Evolutionary conservation across 2,888 invertebrate species (phyloP), one percentile per base, ranked within the genome.

Genomic region (Cyaniris semiargus): DNA sequence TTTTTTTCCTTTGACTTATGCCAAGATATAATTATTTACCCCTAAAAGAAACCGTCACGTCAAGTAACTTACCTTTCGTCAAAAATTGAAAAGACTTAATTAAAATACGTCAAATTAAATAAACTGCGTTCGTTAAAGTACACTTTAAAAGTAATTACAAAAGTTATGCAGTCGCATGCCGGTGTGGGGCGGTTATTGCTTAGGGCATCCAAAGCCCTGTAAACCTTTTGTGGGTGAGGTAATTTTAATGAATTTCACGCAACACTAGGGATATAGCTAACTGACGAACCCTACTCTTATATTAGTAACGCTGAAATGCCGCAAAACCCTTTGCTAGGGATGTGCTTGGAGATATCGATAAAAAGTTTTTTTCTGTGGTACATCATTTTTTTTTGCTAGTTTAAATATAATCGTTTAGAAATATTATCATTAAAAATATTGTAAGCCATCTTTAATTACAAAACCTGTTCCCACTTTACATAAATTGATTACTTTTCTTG

Each of bases 191-290:
- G 79, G 80, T 83, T 85, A 79, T 79, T 78, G 81, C 79, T 79
- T 79, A 79, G 80, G 80, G 79, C 78, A 77, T 76, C 79, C 77
- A 80, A 72, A 76, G 77, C 79, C 79, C 21, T 79, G 78, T 78
- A 79, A 80, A 80, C 80, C 81, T 80, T 81, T 80, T 81, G 80
- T 80, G 79, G 84, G 85, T 85, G 86, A 88, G 88, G 89, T 92
- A 92, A 92, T 91, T 92, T 93, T 92, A 93, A 93, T 92, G 93
- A 93, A 91, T 91, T 92, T 92, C 87, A 86, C 89, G 87, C 88
- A 87, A 88, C 89, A 86, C 87, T 85, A 84, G 82, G 86, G 87
- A 86, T 88, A 84, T 83, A 84, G 88, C 88, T 85, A 83, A 88
- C 88, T 88, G 86, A 88, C 90, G 87, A 88, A 85, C 83, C 86